A percentile compares a stretch with the other conserved stretches of the same genome.
These are phyloP conservation scores for Botrylloides violaceus DNA, from an alignment of 23 tunicate species.

Conservation along the genomic window DNA sequence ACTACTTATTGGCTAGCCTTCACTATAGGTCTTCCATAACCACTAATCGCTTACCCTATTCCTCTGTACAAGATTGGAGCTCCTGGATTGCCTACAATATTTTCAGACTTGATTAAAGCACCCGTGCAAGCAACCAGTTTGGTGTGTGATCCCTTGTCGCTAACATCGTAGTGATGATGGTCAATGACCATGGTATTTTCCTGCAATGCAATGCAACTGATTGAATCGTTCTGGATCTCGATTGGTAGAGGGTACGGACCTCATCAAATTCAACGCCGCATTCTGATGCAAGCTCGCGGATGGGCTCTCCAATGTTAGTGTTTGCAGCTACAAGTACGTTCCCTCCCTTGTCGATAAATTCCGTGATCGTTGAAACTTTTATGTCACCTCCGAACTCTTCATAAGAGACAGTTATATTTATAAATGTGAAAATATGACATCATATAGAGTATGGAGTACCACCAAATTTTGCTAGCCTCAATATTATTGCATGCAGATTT, in stretches of 20 bases:
- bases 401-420: no score
- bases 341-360: conserved; percentile 95
- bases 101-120: conserved; percentile 56
- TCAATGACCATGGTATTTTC: conserved; percentile 86
- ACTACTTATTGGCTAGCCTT: no score
- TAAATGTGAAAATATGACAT: no score
- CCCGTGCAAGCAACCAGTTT: conserved; percentile 58
- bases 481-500: no score
- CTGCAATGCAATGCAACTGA: conserved; percentile 25
- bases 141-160: conserved; percentile 92
- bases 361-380: conserved; percentile 85
- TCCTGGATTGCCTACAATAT: conserved; percentile 66
- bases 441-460: no score
- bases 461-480: no score
- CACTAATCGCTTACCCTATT: conserved; percentile 65
- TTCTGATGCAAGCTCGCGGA: conserved; percentile 92
- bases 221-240: no score
- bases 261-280: conserved; percentile 99
- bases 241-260: conserved; percentile 1
- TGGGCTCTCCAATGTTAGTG: conserved; percentile 90
- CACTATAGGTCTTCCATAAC: no score
- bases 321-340: conserved; percentile 94
- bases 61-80: conserved; percentile 79
- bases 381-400: conserved; percentile 94
- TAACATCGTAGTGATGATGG: conserved; percentile 75